Conservation (phyloP, 2,797 vertebrate species). For the Hyperoplus immaculatus region DNA sequence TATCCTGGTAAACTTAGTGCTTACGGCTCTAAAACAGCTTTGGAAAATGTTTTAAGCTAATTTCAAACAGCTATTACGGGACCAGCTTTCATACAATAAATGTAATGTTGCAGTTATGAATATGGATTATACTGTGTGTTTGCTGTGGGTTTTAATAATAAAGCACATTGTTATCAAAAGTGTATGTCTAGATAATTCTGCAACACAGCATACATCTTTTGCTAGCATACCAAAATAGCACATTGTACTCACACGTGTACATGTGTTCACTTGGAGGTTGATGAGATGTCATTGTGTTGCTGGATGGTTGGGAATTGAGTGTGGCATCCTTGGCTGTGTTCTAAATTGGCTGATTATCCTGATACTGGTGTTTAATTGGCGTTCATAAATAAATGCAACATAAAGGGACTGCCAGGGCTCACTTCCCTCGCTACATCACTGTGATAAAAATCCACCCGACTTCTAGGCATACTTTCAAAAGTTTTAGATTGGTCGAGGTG, state of each 20-base stretch:
- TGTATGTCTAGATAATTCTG: not conserved
- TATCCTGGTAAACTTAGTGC: not conserved
- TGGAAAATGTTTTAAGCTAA: no score
- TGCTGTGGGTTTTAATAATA: not conserved
- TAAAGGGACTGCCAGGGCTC: constrained; percentile 18
- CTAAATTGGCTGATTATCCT: constrained; percentile 33
- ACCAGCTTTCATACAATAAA: not conserved
- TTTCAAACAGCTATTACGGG: no score
- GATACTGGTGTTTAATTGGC: constrained; percentile 51
- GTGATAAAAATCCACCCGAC: constrained; percentile 15
- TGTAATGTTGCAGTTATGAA: not conserved
- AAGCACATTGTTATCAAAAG: not conserved
- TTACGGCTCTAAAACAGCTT: not conserved
- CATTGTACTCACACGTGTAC: not conserved
- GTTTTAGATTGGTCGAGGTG: constrained; percentile 28
- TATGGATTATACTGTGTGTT: not conserved
- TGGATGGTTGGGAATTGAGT: not conserved
- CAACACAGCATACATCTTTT: not conserved
- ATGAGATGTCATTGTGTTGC: constrained; percentile 15
- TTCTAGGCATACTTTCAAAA: not conserved
- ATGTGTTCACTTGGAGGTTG: constrained; percentile 12
- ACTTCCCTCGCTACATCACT: not conserved
- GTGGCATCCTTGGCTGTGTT: constrained; percentile 28
- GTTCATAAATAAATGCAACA: constrained; percentile 61
- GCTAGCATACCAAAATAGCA: not conserved